Conservation (phyloP, 1,140 invertebrate species). For the Pectinophora gossypiella region DNA sequence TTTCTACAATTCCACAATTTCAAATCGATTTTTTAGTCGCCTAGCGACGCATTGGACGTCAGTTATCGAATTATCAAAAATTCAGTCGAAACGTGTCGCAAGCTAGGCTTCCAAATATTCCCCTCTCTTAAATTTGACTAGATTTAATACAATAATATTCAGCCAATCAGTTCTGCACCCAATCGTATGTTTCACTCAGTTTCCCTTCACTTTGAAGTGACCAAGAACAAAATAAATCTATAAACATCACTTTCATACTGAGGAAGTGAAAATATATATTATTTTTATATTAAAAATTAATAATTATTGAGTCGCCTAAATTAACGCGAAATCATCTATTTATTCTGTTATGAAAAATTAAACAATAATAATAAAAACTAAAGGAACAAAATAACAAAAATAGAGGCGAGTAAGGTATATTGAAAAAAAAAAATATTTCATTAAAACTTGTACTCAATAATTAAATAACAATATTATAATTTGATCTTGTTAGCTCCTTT, state of each 20-base stretch:
- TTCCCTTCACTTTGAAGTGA: conserved; percentile 2
- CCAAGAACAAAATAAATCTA: conserved; percentile 31
- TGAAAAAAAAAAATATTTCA: conserved; percentile 65
- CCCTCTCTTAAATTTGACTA: conserved; percentile 67
- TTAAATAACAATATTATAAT: conserved; percentile 75
- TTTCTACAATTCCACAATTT: conserved; percentile 68
- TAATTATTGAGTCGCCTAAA: conserved; percentile 51
- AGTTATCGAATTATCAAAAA: conserved; percentile 35
- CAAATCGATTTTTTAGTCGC: conserved; percentile 65
- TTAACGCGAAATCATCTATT: conserved; percentile 37
- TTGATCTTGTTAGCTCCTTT: conserved; percentile 67
- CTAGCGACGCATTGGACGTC: conserved; percentile 35
- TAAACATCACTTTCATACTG: conserved; percentile 56
- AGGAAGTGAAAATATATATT: conserved; percentile 64
- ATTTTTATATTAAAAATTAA: conserved; percentile 45
- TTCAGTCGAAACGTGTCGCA: conserved; percentile 61
- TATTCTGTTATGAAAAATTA: conserved; percentile 55
- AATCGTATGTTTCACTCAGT: conserved; percentile 28
- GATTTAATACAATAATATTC: conserved; percentile 59
- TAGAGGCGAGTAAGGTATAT: conserved; percentile 67
- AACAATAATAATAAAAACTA: conserved; percentile 70
- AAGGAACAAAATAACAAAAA: conserved; percentile 73
- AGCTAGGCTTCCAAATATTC: conserved; percentile 48
- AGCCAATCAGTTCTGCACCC: conserved; percentile 56
- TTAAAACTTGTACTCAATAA: conserved; percentile 74